Conservation (phyloP, 1,140 invertebrate species). For the Drosophila triauraria region DNA sequence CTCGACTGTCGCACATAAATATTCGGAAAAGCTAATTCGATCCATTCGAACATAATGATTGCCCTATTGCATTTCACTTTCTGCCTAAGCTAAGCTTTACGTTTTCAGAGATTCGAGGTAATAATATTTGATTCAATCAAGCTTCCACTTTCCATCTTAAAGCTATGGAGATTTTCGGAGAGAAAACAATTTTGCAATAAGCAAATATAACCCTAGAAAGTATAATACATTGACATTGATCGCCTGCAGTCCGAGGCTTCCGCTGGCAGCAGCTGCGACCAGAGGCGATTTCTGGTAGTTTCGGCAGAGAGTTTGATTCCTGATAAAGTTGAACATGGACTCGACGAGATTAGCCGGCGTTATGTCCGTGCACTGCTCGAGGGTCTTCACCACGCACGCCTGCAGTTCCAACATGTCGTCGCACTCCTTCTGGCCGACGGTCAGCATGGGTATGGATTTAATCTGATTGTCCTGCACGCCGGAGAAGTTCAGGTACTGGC, state of each 20-base stretch:
- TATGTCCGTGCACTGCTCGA: slow-evolving; percentile 90
- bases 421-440: slow-evolving; percentile 74
- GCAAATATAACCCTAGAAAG: slow-evolving; percentile 2
- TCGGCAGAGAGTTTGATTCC: slow-evolving; percentile 79
- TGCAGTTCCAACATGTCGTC: slow-evolving; percentile 87
- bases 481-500: slow-evolving; percentile 76
- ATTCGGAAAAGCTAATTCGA: neutral
- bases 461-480: slow-evolving; percentile 75
- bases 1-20: neutral
- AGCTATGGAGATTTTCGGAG: slow-evolving; percentile 25
- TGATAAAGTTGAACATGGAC: slow-evolving; percentile 89
- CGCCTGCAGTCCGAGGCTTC: neutral
- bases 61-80: neutral
- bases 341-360: slow-evolving; percentile 93
- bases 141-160: slow-evolving; percentile 24
- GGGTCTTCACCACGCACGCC: slow-evolving; percentile 87
- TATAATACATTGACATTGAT: neutral
- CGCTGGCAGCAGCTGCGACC: slow-evolving; percentile 15
- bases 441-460: slow-evolving; percentile 72
- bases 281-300: slow-evolving; percentile 58
- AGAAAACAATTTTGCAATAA: slow-evolving; percentile 8
- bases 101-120: slow-evolving; percentile 21
- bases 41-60: slow-evolving; percentile 8
- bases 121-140: slow-evolving; percentile 11
- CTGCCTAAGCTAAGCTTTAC: slow-evolving; percentile 13